Evolutionary conservation across 1,140 invertebrate species (phyloP).

Genomic region (Trichonephila clavipes): DNA sequence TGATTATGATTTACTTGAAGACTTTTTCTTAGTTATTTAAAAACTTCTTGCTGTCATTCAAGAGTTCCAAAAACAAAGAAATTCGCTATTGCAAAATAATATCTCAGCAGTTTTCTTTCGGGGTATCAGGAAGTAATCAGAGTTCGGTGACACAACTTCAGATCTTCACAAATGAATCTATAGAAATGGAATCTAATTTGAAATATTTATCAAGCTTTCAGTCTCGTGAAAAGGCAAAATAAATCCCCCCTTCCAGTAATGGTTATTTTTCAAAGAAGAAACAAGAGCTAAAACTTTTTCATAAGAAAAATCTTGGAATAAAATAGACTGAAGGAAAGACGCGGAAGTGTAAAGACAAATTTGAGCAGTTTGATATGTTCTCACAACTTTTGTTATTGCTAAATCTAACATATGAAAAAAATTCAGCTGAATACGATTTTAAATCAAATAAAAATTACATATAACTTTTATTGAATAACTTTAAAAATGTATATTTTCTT

Average conservation of each 20-base stretch:
- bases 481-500: too few species aligned
- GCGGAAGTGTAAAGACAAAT: too few species aligned
- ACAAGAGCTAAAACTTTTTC: not conserved
- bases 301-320: too few species aligned
- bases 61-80: not conserved
- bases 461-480: too few species aligned
- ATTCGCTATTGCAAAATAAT: not conserved
- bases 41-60: not conserved
- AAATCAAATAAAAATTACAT: too few species aligned
- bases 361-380: too few species aligned
- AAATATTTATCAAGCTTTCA: not conserved
- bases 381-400: too few species aligned
- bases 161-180: not conserved
- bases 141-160: conserved; percentile 1
- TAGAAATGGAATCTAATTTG: not conserved
- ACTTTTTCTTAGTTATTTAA: not conserved
- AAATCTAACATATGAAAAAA: too few species aligned
- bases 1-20: not conserved
- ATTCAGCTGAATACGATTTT: too few species aligned
- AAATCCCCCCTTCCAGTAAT: not conserved
- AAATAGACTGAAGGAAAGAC: too few species aligned
- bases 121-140: not conserved
- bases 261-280: not conserved
- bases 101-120: not conserved
- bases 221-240: not conserved